Evolutionary conservation across 2,797 vertebrate species (phyloP).

Genomic region (Eurystomus glaucurus): DNA sequence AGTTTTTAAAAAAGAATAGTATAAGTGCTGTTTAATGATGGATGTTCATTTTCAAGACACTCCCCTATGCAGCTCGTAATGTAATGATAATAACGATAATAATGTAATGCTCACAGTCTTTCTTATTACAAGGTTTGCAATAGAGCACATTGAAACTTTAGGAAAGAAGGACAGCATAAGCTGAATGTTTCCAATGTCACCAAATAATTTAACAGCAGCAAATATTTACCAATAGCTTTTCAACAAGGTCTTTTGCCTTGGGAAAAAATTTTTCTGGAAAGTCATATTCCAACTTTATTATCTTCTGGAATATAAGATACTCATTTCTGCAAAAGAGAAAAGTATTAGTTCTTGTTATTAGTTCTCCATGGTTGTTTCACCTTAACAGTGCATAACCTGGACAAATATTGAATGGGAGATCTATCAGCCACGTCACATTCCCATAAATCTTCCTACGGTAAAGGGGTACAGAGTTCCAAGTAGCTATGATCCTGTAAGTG

Average conservation of each 20-base stretch:
- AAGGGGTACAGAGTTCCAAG: neutral
- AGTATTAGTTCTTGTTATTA: slow-evolving; percentile 8
- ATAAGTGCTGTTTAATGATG: neutral
- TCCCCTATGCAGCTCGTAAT: neutral
- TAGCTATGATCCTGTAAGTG: neutral
- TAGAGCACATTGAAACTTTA: neutral
- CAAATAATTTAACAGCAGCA: neutral
- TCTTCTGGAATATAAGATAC: slow-evolving; percentile 99
- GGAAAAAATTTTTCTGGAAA: slow-evolving; percentile 99
- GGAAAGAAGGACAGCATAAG: neutral
- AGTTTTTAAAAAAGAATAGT: neutral
- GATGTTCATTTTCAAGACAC: neutral
- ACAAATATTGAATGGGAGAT: neutral
- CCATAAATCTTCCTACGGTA: neutral
- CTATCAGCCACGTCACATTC: neutral
- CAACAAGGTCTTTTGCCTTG: slow-evolving; percentile 97
- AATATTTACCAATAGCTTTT: slow-evolving; percentile 93
- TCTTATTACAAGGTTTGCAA: neutral
- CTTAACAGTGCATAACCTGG: neutral
- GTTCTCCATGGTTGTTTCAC: neutral
- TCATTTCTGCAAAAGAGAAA: slow-evolving; percentile 90
- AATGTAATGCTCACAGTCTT: neutral
- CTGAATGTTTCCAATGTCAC: neutral
- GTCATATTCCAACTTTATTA: slow-evolving; percentile 99
- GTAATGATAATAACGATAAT: too few species aligned